Evolutionary conservation across 2,888 invertebrate genomes (phyloP), one percentile per base, ranked within the genome.

Genomic region (Liopterus haemorrhoidalis): DNA sequence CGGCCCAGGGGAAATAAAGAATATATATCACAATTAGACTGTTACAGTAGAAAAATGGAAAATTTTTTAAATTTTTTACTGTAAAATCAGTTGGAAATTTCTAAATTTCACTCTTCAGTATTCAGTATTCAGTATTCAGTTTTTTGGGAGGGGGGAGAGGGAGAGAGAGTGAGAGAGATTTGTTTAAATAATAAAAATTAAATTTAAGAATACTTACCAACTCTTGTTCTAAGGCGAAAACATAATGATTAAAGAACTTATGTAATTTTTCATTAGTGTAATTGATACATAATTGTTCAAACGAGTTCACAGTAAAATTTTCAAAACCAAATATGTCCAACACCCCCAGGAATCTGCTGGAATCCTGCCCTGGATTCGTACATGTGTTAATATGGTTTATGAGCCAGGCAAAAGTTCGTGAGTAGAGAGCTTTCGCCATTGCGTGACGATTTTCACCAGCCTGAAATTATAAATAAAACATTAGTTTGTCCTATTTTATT

Each of bases 161-260:
- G n/a, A n/a, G n/a, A n/a, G n/a, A n/a, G n/a, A n/a, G n/a, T n/a
- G n/a, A n/a, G n/a, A n/a, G n/a, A n/a, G n/a, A n/a, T n/a, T n/a
- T n/a, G n/a, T n/a, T n/a, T n/a, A n/a, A n/a, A n/a, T 11, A 38
- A 9, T 30, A 16, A 38, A 32, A 9, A 38, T 15, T n/a, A n/a
- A n/a, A n/a, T n/a, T n/a, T n/a, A n/a, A n/a, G n/a, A n/a, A n/a
- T n/a, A 79, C 88, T 82, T 70, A 92, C 91, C 63, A 90, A 85
- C 70, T 91, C 88, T 68, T 92, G 93, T 66, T 95, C 94, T 53
- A 94, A 65, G 1, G 92, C 90, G 62, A 95, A 94, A 18, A 95
- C 93, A 62, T 94, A 93, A 64, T 94, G 92, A 70, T 94, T 94
- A 70, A 95, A 95, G 73, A 94, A 93, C 72, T 90, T 90, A 65